Conservation (phyloP, 2,888 invertebrate species). For the Dorcus hopei region DNA sequence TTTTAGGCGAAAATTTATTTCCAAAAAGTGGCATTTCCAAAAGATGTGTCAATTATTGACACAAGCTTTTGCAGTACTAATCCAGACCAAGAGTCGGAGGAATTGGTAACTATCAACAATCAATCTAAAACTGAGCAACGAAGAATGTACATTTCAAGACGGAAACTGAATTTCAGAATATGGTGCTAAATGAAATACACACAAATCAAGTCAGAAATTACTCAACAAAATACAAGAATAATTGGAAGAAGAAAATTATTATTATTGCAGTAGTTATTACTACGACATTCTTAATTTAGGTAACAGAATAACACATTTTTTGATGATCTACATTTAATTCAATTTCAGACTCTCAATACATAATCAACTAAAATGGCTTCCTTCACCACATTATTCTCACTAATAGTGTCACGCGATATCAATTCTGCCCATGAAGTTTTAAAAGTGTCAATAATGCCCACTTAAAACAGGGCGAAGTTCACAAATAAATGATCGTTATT, state of each 20-base stretch:
- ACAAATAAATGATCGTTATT: too few relatives aligned
- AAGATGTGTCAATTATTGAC: conserved; percentile 35
- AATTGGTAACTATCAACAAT: conserved; percentile 60
- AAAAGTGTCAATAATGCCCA: too few relatives aligned
- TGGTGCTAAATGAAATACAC: conserved; percentile 48
- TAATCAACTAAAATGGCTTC: too few relatives aligned
- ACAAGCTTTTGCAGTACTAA: conserved; percentile 57
- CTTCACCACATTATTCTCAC: too few relatives aligned
- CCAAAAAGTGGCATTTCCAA: conserved; percentile 62
- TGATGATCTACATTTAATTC: too few relatives aligned
- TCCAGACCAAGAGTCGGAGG: conserved; percentile 59
- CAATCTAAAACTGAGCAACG: conserved; percentile 60
- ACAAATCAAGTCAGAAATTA: conserved; percentile 62
- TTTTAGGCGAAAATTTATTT: conserved; percentile 66
- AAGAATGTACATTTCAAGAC: conserved; percentile 69
- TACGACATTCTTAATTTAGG: too few relatives aligned
- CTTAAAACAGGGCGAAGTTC: too few relatives aligned
- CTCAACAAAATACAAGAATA: conserved; percentile 63
- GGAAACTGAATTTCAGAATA: conserved; percentile 67
- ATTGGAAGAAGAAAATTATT: conserved; percentile 73
- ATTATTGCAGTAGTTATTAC: too few relatives aligned
- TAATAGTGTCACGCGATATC: too few relatives aligned
- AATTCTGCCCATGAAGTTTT: too few relatives aligned
- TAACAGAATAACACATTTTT: too few relatives aligned
- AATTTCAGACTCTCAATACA: too few relatives aligned